Conservation (phyloP, 2,797 vertebrate genomes). For the Micrastur ruficollis region DNA sequence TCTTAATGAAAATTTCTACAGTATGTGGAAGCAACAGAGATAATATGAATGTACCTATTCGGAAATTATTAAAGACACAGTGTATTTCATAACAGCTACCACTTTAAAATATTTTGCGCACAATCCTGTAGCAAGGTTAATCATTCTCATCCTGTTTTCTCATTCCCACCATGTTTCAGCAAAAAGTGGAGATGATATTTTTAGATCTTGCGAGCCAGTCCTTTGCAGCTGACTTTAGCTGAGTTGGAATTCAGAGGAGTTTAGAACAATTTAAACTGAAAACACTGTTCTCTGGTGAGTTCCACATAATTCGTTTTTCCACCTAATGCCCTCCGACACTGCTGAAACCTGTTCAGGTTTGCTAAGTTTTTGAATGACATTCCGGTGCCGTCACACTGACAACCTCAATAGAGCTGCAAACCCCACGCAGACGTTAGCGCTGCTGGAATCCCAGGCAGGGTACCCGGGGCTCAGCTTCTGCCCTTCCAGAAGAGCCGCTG, state of each 20-base stretch:
- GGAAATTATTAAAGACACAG: neutral
- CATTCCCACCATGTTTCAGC: neutral
- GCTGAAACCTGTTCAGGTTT: neutral
- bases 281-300: neutral
- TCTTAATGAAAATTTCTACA: neutral
- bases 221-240: neutral
- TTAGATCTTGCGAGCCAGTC: neutral
- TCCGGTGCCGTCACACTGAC: neutral
- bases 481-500: neutral
- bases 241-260: neutral
- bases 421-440: neutral
- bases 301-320: neutral
- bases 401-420: neutral
- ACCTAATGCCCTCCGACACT: neutral
- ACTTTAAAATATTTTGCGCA: neutral
- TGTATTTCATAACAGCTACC: neutral
- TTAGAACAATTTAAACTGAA: neutral
- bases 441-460: neutral
- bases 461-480: neutral
- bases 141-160: neutral
- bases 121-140: neutral
- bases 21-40: neutral
- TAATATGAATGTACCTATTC: neutral
- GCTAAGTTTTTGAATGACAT: neutral
- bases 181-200: neutral